Base-by-base conservation (phyloP, 2,113 vertebrate genomes). In the Rhipidura dahli region DNA sequence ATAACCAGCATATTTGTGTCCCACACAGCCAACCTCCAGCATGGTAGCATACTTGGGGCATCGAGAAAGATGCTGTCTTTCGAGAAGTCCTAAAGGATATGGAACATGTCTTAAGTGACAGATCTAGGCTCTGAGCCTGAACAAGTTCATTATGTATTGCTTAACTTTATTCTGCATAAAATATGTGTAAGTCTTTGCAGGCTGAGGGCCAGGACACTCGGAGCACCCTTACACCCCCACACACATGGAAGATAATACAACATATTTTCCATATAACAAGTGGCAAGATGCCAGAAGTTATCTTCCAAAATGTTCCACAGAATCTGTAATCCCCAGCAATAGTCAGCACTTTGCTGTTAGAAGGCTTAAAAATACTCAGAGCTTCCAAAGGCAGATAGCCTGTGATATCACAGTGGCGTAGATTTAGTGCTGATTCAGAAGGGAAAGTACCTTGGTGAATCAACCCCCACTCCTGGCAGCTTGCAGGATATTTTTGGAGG, bases 251-350 rank as follows among this genome's bases (percentile, higher is more conserved):
- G 95, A 96, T 97, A 93, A 95, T 86, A 70, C 75, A 73, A 90
- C 93, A 96, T 95, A 96, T 96, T 96, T 96, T 96, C 93, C 96
- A 93, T 93, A 95, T 90, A 96, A 90, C 90, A 81, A 88, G 71
- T 90, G 95, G 95, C 93, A 50, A 68, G 78, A 15, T 65, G 96
- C 95, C 96, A 94, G 94, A 50, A 93, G 83, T 93, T 96, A 95
- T 95, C 91, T 90, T 93, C 40, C 35, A 83, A 94, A 90, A 96
- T 89, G 83, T 83, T 97, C 72, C 24, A 7, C 51, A 81, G 90
- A 75, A 79, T 96, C 79, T 77, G 87, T 90, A 95, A 94, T 88
- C 83, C 88, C 64, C 88, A 71, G 87, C 90, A 83, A 88, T n/a
- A 93, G 79, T 97, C 94, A 96, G 94, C 92, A 81, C 60, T 96